Evolutionary conservation across 2,797 vertebrate species (phyloP), one percentile per base, ranked within the genome.

Genomic region (Tiaroga cobitis): DNA sequence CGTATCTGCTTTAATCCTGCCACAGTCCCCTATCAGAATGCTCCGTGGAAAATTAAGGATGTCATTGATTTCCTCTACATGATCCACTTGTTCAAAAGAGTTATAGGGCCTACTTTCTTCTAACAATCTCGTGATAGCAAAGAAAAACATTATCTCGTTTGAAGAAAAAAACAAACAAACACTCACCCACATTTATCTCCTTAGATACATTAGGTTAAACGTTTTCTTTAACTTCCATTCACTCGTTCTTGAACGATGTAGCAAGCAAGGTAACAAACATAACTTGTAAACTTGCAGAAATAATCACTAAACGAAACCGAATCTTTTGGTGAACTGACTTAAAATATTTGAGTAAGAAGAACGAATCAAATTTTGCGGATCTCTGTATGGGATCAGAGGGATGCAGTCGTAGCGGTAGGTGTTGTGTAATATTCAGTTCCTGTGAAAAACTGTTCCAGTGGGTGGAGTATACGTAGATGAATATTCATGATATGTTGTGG

Each of bases 41-140:
- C 78, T 84, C 82, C 82, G 26, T 59, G 65, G 82, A 84, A 76
- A 21, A 41, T 26, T 7, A 39, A 37, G 24, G 24, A 37, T 76
- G 63, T 34, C 11, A 41, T 77, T 65, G 61, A 34, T 84, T 77
- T 84, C 49, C 68, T 59, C 74, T 59, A 78, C 11, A 32, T 8
- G 11, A 46, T 84, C 32, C n/a, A 29, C 18, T 81, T 70, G 21
- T 19, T 41, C 43, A 26, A 63, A 18, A 76, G 82, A 41, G 19
- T 46, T 46, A 2, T 11, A 5, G 34, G 9, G 4, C 46, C 1
- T 46, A 18, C 7, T 18, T 21, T 29, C 7, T 77, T 41, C 7
- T 24, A 21, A 39, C 7, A 37, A 21, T 69, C 9, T 69, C 32
- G 37, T 16, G 3, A 8, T 11, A 6, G 54, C 51, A 29, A 61